Evolutionary conservation across 2,888 invertebrate genomes (phyloP).

Genomic region (Oegoconia quadripuncta): DNA sequence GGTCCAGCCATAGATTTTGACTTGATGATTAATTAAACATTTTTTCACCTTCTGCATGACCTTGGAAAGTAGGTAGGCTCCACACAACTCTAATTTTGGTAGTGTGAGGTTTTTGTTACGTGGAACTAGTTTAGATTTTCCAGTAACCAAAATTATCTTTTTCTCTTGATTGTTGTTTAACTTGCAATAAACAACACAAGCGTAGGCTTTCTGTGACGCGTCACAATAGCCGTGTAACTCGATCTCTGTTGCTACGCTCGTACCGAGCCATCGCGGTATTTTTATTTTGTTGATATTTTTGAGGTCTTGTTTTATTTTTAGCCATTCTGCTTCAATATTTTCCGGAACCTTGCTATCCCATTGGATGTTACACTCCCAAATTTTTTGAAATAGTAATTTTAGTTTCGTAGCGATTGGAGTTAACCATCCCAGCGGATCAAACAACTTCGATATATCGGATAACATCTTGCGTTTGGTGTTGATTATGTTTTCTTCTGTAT

Average conservation of each 20-base stretch:
- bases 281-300: conserved; percentile 4
- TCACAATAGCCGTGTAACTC: conserved; percentile 16
- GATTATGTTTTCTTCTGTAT: not conserved
- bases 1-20: conserved; percentile 2
- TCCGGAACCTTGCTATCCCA: conserved; percentile 19
- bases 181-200: conserved; percentile 13
- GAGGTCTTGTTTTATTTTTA: conserved; percentile 5
- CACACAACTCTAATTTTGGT: not conserved
- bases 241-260: conserved; percentile 1
- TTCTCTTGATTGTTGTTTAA: not conserved
- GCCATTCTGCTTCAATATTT: conserved; percentile 17
- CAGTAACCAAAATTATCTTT: conserved; percentile 7
- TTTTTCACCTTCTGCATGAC: conserved; percentile 1
- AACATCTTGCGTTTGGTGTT: conserved; percentile 10
- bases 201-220: conserved; percentile 10
- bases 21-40: not conserved
- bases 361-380: conserved; percentile 18
- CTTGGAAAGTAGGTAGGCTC: conserved; percentile 2
- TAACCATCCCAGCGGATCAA: conserved; percentile 26
- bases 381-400: conserved; percentile 22
- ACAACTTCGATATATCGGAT: too few relatives aligned
- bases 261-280: conserved; percentile 6
- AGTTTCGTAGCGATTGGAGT: conserved; percentile 19
- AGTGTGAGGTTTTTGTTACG: not conserved
- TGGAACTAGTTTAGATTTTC: conserved; percentile 8